Evolutionary conservation across 2,888 invertebrate species (phyloP).

Genomic region (Axea sp.): DNA sequence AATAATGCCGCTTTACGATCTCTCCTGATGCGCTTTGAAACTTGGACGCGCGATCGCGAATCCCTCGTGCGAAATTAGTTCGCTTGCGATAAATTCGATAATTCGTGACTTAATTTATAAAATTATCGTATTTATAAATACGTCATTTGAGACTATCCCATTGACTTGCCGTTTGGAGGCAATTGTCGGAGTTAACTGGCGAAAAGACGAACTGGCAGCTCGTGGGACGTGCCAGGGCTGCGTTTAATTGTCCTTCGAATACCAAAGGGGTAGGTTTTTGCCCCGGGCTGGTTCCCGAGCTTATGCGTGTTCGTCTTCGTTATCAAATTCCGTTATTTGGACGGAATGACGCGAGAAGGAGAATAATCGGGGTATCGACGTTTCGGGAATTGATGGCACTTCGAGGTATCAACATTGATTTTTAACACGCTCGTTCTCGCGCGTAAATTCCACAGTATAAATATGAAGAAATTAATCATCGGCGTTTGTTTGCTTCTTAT

Average conservation of each 20-base stretch:
- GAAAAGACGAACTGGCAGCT: constrained; percentile 33
- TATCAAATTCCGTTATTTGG: neutral
- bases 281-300: neutral
- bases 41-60: constrained; percentile 36
- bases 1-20: constrained; percentile 42
- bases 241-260: constrained; percentile 20
- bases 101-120: constrained; percentile 42
- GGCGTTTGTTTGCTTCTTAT: too few species aligned
- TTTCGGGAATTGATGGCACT: too few species aligned
- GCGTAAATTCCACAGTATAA: too few species aligned
- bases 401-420: too few species aligned
- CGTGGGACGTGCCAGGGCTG: constrained; percentile 3
- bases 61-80: constrained; percentile 42
- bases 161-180: constrained; percentile 12
- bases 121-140: too few species aligned
- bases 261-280: neutral
- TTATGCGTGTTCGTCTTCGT: neutral
- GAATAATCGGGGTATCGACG: too few species aligned
- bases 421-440: too few species aligned
- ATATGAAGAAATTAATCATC: too few species aligned
- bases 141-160: constrained; percentile 26
- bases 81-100: constrained; percentile 32
- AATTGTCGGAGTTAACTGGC: constrained; percentile 11
- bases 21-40: constrained; percentile 33
- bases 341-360: too few species aligned